Evolutionary conservation across 2,888 invertebrate genomes (phyloP).

Genomic region (Exephanes ischioxanthus): DNA sequence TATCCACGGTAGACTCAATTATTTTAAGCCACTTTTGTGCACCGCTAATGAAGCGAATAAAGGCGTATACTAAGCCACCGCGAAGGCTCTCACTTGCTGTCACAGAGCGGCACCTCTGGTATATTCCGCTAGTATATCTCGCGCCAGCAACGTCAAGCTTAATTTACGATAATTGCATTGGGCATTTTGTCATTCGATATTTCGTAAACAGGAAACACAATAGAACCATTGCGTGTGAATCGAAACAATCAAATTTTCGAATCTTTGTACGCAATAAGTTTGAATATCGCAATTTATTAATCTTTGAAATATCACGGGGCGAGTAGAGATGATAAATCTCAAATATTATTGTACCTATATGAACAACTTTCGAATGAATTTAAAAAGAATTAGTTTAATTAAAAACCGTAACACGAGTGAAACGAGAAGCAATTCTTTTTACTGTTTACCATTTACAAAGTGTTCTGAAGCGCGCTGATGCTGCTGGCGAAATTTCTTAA

Average conservation of each 20-base stretch:
- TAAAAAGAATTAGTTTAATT: neutral
- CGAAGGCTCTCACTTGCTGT: constrained; percentile 57
- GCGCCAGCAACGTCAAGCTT: constrained; percentile 31
- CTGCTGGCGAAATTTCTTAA: neutral
- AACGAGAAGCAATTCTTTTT: neutral
- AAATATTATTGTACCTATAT: no score
- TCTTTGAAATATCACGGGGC: neutral
- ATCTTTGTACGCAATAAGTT: no score
- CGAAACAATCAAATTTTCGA: neutral
- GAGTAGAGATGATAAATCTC: neutral
- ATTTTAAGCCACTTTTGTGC: constrained; percentile 83
- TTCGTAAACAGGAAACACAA: neutral
- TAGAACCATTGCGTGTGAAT: no score
- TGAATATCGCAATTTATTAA: no score
- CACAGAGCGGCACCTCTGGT: constrained; percentile 31
- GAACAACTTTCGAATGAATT: neutral
- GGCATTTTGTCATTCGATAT: constrained; percentile 31
- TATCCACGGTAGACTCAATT: constrained; percentile 81
- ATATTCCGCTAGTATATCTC: constrained; percentile 59
- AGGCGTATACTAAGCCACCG: constrained; percentile 79
- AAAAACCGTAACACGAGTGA: neutral
- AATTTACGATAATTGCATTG: neutral
- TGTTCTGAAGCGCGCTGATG: neutral
- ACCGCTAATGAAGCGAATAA: constrained; percentile 82
- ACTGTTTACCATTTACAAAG: neutral